These are phyloP conservation scores for Pampus argenteus DNA, from an alignment of 2,797 vertebrate genomes.

Conservation along the genomic window DNA sequence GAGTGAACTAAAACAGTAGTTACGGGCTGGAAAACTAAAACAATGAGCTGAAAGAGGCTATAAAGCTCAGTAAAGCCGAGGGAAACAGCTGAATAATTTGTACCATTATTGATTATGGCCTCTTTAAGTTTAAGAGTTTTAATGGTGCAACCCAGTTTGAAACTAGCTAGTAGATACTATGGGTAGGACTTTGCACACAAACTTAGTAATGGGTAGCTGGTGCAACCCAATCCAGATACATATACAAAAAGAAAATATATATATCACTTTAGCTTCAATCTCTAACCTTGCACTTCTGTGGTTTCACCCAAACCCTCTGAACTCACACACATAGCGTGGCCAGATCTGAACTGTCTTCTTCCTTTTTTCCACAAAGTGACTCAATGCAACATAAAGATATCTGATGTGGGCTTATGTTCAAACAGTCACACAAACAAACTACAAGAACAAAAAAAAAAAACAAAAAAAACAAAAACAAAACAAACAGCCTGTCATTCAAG, in stretches of 20 bases:
- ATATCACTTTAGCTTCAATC: slow-evolving; percentile 34
- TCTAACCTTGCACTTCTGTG: slow-evolving; percentile 18
- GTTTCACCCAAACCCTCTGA: slow-evolving; percentile 32
- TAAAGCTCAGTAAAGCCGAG: not conserved
- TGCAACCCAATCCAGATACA: slow-evolving; percentile 13
- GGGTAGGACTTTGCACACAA: not conserved
- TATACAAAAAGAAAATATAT: too few relatives aligned
- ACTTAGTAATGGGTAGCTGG: slow-evolving; percentile 1
- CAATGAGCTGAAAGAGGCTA: not conserved
- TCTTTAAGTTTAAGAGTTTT: not conserved
- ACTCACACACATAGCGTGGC: slow-evolving; percentile 32
- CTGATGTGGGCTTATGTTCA: slow-evolving; percentile 8
- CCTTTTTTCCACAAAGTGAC: slow-evolving; percentile 5
- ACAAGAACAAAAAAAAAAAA: too few relatives aligned
- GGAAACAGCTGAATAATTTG: not conserved
- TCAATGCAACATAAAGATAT: slow-evolving; percentile 4
- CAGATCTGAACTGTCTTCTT: not conserved
- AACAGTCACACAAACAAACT: slow-evolving; percentile 12
- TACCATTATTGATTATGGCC: too few relatives aligned
- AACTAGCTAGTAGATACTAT: not conserved
- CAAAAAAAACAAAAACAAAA: too few relatives aligned
- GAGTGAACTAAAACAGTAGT: not conserved
- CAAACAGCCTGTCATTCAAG: slow-evolving; percentile 49
- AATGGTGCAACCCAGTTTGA: not conserved
- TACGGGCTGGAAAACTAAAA: not conserved